Evolutionary conservation across 2,113 vertebrate species (phyloP).

Genomic region (Catharus fuscescens): DNA sequence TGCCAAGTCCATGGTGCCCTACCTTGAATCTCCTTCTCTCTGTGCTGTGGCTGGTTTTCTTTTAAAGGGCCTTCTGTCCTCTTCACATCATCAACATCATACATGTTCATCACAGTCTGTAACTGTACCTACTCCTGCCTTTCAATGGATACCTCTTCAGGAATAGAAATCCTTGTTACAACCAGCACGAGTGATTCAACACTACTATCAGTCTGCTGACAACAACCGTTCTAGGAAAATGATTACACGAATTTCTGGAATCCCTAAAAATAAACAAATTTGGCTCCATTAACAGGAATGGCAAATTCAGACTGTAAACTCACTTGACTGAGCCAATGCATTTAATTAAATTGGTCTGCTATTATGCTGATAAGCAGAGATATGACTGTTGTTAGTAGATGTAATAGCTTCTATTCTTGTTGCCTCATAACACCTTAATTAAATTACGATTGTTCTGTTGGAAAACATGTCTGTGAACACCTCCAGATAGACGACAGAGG

Average conservation of each 20-base stretch:
- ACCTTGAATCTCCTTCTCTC: conserved; percentile 18
- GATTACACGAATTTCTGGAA: conserved; percentile 9
- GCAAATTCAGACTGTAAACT: conserved; percentile 6
- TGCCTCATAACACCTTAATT: background rate
- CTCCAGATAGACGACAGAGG: background rate
- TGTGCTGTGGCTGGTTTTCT: background rate
- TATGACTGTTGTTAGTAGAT: background rate
- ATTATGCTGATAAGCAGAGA: background rate
- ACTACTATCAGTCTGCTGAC: background rate
- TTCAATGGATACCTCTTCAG: background rate
- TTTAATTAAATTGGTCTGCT: conserved; percentile 47
- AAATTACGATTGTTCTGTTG: conserved; percentile 17
- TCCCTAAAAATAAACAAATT: conserved; percentile 21
- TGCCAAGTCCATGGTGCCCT: background rate
- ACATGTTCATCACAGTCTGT: background rate
- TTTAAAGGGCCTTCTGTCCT: background rate
- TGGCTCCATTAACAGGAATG: background rate
- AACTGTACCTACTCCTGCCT: background rate
- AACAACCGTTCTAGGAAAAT: conserved; percentile 35
- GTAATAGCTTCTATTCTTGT: conserved; percentile 17
- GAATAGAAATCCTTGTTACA: background rate
- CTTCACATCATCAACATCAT: background rate
- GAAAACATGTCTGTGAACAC: background rate
- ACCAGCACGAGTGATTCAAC: background rate
- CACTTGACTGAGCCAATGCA: conserved; percentile 4